Conservation (phyloP, 2,113 vertebrate genomes). For the Mustelus asterias region DNA sequence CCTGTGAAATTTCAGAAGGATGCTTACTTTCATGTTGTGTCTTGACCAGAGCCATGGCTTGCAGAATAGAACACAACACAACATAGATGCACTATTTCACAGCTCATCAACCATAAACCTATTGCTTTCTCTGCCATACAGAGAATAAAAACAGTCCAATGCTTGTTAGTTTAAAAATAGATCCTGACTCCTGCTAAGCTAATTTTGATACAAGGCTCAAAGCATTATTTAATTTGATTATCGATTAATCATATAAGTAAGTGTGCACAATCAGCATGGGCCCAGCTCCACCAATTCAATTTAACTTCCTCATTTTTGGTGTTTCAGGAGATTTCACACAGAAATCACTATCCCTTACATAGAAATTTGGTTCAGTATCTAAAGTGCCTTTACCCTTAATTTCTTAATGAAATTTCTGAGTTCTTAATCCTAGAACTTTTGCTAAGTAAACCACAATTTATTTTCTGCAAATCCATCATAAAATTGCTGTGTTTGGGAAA, state of each 20-base stretch:
- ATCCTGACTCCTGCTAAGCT: neutral
- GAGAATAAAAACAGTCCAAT: neutral
- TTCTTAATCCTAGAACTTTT: neutral
- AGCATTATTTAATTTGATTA: neutral
- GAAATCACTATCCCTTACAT: neutral
- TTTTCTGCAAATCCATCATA: neutral
- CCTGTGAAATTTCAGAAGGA: neutral
- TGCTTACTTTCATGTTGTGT: neutral
- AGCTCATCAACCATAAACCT: neutral
- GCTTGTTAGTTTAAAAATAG: neutral
- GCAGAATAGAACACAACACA: neutral
- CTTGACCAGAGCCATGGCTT: neutral
- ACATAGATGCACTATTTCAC: neutral
- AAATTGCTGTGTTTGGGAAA: neutral
- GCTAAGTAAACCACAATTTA: neutral
- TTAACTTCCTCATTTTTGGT: neutral
- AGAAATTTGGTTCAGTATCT: neutral
- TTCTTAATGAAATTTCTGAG: neutral
- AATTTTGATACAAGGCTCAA: neutral
- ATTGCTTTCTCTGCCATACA: neutral
- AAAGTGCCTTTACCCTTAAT: neutral
- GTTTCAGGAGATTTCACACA: neutral
- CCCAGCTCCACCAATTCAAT: neutral
- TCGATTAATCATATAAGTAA: neutral
- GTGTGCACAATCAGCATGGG: neutral